Conservation (phyloP, 2,888 invertebrate genomes). For the Pachliopta kotzebuea region DNA sequence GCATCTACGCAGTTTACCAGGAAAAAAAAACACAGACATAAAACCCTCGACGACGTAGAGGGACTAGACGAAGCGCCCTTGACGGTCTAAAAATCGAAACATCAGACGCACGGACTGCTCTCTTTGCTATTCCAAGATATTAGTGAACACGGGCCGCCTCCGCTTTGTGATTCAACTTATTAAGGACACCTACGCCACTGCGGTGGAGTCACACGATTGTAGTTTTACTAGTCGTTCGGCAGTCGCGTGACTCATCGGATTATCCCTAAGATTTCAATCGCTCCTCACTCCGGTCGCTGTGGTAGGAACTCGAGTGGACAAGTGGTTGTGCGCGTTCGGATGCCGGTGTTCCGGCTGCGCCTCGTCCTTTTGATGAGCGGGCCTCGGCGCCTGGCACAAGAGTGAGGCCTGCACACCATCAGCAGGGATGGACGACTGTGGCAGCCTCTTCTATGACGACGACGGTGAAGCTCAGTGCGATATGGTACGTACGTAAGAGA, state of each 20-base stretch:
- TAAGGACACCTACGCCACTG: slow-evolving; percentile 75
- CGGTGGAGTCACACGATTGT: slow-evolving; percentile 38
- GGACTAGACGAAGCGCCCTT: slow-evolving; percentile 54
- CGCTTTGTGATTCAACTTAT: slow-evolving; percentile 44
- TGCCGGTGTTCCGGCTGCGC: slow-evolving; percentile 76
- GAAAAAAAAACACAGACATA: slow-evolving; percentile 57
- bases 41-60: slow-evolving; percentile 43
- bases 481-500: slow-evolving; percentile 64
- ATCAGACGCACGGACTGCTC: slow-evolving; percentile 36
- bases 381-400: slow-evolving; percentile 57
- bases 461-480: slow-evolving; percentile 75
- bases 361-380: slow-evolving; percentile 70
- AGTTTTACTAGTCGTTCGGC: slow-evolving; percentile 53
- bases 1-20: slow-evolving; percentile 70
- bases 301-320: slow-evolving; percentile 46
- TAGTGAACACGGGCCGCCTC: slow-evolving; percentile 41
- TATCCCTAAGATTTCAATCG: slow-evolving; percentile 61
- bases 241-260: slow-evolving; percentile 72
- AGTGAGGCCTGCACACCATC: slow-evolving; percentile 55
- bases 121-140: slow-evolving; percentile 44
- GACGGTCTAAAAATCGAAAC: slow-evolving; percentile 40
- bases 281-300: slow-evolving; percentile 49
- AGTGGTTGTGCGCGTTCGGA: slow-evolving; percentile 58
- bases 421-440: slow-evolving; percentile 77
- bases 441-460: slow-evolving; percentile 77